Evolutionary conservation across 2,797 vertebrate genomes (phyloP).

Genomic region (Petrocephalus schoutedeni): DNA sequence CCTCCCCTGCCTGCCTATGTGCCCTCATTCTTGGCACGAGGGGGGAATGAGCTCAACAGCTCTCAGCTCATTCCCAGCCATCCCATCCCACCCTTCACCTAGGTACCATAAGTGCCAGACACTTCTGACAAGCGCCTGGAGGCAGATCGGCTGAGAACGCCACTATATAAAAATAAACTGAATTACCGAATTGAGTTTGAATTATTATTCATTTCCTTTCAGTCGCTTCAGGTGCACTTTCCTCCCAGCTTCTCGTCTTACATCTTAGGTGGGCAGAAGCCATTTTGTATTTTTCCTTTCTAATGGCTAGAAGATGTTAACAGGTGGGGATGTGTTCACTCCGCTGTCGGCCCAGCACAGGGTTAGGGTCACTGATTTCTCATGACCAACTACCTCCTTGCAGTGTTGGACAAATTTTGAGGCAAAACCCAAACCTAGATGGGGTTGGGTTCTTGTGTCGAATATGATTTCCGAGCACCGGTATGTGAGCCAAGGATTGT

Average conservation of each 20-base stretch:
- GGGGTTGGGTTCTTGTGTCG: background rate
- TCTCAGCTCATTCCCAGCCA: background rate
- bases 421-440: background rate
- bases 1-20: background rate
- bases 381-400: background rate
- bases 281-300: background rate
- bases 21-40: background rate
- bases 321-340: background rate
- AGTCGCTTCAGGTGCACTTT: background rate
- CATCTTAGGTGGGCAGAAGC: no score
- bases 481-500: background rate
- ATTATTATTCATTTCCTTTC: background rate
- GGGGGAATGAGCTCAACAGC: background rate
- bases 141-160: background rate
- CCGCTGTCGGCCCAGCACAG: background rate
- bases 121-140: background rate
- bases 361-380: background rate
- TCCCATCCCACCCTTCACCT: background rate
- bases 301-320: background rate
- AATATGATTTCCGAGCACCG: background rate
- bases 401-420: background rate
- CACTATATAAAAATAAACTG: background rate
- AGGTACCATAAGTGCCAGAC: background rate
- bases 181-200: background rate
- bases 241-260: background rate